phyloP scores from a whole-genome alignment of 2,113 vertebrate species.

The Chlamydotis undulata region DNA sequence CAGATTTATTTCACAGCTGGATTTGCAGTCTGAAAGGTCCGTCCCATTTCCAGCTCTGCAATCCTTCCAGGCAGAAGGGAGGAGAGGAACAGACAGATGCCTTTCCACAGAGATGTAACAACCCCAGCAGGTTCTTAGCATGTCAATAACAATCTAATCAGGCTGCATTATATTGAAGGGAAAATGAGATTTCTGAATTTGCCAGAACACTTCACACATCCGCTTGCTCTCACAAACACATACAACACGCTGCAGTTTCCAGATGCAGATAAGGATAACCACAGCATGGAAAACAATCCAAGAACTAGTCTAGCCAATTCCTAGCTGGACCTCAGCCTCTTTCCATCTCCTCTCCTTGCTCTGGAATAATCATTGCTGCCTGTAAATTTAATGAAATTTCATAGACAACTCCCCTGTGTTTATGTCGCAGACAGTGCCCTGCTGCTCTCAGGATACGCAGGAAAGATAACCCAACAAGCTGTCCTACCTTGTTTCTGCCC shows the following conservation, averaged over 20 bases:
- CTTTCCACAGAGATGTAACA: slow-evolving; percentile 52
- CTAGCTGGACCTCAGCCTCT: slow-evolving; percentile 54
- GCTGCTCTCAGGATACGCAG: neutral
- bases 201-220: slow-evolving; percentile 60
- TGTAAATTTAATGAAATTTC: slow-evolving; percentile 23
- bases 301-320: slow-evolving; percentile 50
- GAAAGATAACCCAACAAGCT: neutral
- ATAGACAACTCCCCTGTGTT: neutral
- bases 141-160: slow-evolving; percentile 76
- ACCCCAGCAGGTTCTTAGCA: slow-evolving; percentile 55
- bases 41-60: slow-evolving; percentile 46
- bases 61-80: slow-evolving; percentile 44
- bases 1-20: slow-evolving; percentile 68
- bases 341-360: slow-evolving; percentile 39
- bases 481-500: neutral
- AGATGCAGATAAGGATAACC: slow-evolving; percentile 69
- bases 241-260: slow-evolving; percentile 42
- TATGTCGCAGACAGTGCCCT: neutral
- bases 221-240: slow-evolving; percentile 49
- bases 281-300: slow-evolving; percentile 47
- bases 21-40: slow-evolving; percentile 43
- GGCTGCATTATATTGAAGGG: slow-evolving; percentile 61
- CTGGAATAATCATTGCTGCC: slow-evolving; percentile 35
- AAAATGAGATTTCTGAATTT: slow-evolving; percentile 63
- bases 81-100: slow-evolving; percentile 39